These are phyloP conservation scores for Leucophenga varia DNA, from an alignment of 1,140 invertebrate genomes.

Conservation along the genomic window DNA sequence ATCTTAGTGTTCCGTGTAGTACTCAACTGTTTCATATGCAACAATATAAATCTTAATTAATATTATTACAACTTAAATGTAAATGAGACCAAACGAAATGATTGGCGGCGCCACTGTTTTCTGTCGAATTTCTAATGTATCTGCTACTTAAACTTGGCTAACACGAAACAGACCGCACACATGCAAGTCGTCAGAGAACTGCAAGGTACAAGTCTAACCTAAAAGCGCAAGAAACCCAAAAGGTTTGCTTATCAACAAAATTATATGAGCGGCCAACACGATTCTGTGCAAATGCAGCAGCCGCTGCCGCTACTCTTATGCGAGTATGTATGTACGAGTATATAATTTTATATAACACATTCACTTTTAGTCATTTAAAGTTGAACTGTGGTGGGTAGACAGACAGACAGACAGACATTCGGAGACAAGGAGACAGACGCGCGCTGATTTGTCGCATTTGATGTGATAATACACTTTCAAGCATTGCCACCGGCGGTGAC, in stretches of 20 bases:
- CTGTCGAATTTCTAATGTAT: background rate
- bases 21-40: too few species aligned
- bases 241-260: conserved; percentile 34
- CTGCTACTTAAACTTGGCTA: conserved; percentile 11
- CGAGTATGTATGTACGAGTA: too few species aligned
- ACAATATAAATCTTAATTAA: conserved; percentile 44
- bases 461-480: conserved; percentile 45
- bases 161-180: conserved; percentile 30
- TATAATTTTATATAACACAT: too few species aligned
- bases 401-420: conserved; percentile 33
- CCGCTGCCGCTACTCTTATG: too few species aligned
- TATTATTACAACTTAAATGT: conserved; percentile 28
- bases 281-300: too few species aligned
- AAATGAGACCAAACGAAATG: too few species aligned
- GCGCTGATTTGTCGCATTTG: conserved; percentile 54
- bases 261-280: conserved; percentile 28
- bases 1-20: too few species aligned
- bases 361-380: too few species aligned
- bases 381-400: too few species aligned
- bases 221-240: conserved; percentile 11
- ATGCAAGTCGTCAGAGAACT: too few species aligned
- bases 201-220: too few species aligned
- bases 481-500: conserved; percentile 28
- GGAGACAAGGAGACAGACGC: too few species aligned
- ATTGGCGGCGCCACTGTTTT: conserved; percentile 42